Evolutionary conservation across 37 sponge, comb jelly and placozoan genomes (phyloP), one percentile per base, ranked within the genome.

Genomic region (Tethya wilhelma): DNA sequence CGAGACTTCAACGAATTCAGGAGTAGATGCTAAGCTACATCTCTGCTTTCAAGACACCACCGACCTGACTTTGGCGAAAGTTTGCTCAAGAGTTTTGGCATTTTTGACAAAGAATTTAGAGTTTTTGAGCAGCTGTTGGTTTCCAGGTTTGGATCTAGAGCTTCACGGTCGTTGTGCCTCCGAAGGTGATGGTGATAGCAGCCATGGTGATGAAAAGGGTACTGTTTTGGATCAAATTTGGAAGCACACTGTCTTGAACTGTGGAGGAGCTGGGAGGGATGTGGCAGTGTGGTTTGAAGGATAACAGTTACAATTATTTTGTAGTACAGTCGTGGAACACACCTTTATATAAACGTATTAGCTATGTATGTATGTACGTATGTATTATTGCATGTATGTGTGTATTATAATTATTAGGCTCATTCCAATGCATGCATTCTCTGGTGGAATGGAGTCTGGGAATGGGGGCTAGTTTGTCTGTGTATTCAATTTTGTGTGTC

Each of bases 101-200:
- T 89, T 89, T 36, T 11, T 82, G 17, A 36, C 55, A 1, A 26
- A 76, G 30, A 46, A 76, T 32, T 37, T 89, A 0, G 64, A 83
- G 44, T 89, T 78, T 41, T 67, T 89, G 33, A 59, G 69, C 28
- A 37, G 53, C 65, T 82, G 83, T 65, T 89, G 89, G 89, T 78
- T 71, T 29, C 89, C 89, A 53, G 89, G 89, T 0, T 44, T 89
- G 43, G 58, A 65, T 34, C 41, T 87, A 34, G 39, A 81, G 34
- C 44, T 71, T n/a, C n/a, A n/a, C n/a, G n/a, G n/a, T n/a, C 6
- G 14, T 49, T 49, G 53, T 14, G 14, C 14, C 9, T 19, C 53
- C 14, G 14, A 49, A n/a, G n/a, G n/a, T n/a, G n/a, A n/a, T n/a
- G n/a, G n/a, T 40, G n/a, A 23, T 14, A 42, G 73, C 55, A 4